Conservation (phyloP, 2,113 vertebrate species). For the Macrotus californicus region DNA sequence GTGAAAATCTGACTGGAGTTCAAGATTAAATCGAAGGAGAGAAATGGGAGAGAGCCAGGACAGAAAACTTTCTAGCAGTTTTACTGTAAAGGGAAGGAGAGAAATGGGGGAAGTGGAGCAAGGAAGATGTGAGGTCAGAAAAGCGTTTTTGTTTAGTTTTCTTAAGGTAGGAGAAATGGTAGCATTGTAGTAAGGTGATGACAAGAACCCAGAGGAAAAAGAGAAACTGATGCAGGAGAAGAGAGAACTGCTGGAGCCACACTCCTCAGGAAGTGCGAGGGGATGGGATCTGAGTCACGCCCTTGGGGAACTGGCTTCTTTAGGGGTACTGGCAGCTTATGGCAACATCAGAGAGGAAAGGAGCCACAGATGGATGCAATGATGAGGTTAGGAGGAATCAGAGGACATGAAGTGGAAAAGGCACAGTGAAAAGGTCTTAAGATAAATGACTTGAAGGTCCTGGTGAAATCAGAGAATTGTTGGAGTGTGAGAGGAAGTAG, state of each 20-base stretch:
- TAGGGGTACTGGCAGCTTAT: not conserved
- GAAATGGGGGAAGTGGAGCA: not conserved
- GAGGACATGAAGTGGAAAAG: not conserved
- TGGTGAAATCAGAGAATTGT: not conserved
- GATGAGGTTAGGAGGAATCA: not conserved
- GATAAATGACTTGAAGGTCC: not conserved
- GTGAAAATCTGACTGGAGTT: not conserved
- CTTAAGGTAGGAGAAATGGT: not conserved
- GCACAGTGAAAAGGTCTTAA: not conserved
- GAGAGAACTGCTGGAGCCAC: not conserved
- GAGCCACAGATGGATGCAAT: not conserved
- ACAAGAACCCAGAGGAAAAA: not conserved
- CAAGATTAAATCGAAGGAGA: not conserved
- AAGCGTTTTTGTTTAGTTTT: not conserved
- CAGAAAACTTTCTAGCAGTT: not conserved
- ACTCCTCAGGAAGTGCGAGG: not conserved
- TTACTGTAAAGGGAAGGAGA: not conserved
- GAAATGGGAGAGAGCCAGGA: not conserved
- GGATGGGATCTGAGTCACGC: not conserved
- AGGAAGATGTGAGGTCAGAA: not conserved
- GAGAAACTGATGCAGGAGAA: not conserved
- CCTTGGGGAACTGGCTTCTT: not conserved
- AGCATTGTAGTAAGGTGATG: not conserved
- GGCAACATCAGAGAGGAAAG: not conserved
- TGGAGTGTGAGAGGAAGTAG: not conserved